Conservation (phyloP, 2,113 vertebrate species). For the Phainopepla nitens region DNA sequence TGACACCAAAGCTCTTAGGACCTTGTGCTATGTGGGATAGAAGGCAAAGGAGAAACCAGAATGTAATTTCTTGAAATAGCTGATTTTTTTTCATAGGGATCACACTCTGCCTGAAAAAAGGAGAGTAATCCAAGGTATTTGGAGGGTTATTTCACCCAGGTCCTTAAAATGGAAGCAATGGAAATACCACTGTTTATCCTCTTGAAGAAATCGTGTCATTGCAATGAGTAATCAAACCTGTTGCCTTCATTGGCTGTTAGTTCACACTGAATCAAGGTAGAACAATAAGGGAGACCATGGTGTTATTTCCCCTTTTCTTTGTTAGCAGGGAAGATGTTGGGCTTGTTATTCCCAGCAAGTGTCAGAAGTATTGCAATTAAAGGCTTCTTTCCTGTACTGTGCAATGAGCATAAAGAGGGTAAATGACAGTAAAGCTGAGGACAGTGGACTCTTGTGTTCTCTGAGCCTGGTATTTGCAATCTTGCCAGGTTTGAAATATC, state of each 20-base stretch:
- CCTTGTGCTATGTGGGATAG: neutral
- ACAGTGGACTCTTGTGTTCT: neutral
- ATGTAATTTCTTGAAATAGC: neutral
- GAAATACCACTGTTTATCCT: neutral
- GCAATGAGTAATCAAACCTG: neutral
- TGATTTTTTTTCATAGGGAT: neutral
- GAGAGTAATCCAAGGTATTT: neutral
- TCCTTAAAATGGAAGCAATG: neutral
- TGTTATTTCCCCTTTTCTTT: neutral
- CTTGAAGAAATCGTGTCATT: neutral
- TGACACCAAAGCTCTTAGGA: neutral
- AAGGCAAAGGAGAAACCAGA: neutral
- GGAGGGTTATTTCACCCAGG: neutral
- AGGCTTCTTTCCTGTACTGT: neutral
- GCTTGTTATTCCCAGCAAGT: neutral
- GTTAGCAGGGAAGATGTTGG: neutral
- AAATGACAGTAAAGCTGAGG: neutral
- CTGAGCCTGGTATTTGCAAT: neutral
- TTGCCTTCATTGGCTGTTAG: neutral
- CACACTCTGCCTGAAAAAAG: neutral
- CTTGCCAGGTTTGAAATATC: neutral
- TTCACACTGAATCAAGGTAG: neutral
- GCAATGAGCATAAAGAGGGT: neutral
- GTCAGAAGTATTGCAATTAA: neutral
- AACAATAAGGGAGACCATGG: neutral